phyloP scores from a whole-genome alignment of 2,888 invertebrate species.

The Tridacna crocea region DNA sequence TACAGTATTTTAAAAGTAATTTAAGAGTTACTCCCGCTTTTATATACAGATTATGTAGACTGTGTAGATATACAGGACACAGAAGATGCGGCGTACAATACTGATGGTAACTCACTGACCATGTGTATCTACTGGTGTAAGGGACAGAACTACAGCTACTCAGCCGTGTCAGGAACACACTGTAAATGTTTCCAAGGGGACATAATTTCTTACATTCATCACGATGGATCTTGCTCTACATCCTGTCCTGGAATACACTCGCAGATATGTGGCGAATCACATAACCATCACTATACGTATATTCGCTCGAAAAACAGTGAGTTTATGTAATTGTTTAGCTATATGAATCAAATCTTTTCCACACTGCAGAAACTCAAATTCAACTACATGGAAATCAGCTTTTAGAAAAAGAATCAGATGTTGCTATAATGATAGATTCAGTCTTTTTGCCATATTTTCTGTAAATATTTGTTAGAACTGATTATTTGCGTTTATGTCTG shows the following conservation, averaged over 20 bases:
- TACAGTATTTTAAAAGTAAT: too few relatives aligned
- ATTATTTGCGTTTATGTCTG: too few relatives aligned
- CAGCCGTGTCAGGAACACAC: slow-evolving; percentile 20
- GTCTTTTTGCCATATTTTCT: too few relatives aligned
- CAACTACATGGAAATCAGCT: too few relatives aligned
- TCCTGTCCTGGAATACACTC: slow-evolving; percentile 33
- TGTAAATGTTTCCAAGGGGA: slow-evolving; percentile 43
- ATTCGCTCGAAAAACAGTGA: background rate
- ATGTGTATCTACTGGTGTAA: slow-evolving; percentile 49
- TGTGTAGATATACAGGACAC: slow-evolving; percentile 22
- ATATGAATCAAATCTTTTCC: too few relatives aligned
- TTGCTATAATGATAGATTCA: too few relatives aligned
- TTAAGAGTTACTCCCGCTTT: too few relatives aligned
- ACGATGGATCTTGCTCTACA: slow-evolving; percentile 33
- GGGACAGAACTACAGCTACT: slow-evolving; percentile 36
- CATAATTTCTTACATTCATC: slow-evolving; percentile 10
- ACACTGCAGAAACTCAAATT: too few relatives aligned
- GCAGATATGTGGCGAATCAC: slow-evolving; percentile 47
- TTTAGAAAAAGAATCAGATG: too few relatives aligned
- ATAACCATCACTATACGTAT: slow-evolving; percentile 3
- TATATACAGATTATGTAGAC: slow-evolving; percentile 40
- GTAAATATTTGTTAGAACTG: too few relatives aligned
- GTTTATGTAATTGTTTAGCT: background rate
- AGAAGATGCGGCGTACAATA: background rate
- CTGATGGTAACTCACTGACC: slow-evolving; percentile 40